Conservation (phyloP, 1,140 invertebrate genomes). For the Cydia strobilella region DNA sequence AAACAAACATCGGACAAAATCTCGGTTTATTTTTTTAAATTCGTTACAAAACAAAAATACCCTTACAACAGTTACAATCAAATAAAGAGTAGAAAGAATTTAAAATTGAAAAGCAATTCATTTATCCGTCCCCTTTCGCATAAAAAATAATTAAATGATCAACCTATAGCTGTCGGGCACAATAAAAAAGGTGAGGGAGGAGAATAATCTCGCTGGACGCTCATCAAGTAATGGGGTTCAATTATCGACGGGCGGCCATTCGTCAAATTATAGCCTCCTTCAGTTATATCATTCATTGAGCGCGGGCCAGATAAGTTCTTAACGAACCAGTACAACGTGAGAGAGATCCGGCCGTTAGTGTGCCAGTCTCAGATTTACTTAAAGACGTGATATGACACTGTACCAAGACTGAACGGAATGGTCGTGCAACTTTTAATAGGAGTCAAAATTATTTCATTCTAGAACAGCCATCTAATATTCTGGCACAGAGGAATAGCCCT, state of each 20-base stretch:
- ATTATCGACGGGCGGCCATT: neutral
- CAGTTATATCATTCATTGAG: neutral
- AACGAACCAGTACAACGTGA: too few species aligned
- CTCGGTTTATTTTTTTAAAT: neutral
- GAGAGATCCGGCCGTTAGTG: too few species aligned
- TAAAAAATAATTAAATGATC: conserved; percentile 29
- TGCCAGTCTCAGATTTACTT: too few species aligned
- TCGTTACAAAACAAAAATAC: neutral
- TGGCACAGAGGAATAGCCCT: too few species aligned
- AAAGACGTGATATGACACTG: too few species aligned
- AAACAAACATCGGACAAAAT: too few species aligned
- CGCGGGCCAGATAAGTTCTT: too few species aligned
- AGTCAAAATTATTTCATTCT: too few species aligned
- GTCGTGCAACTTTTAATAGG: too few species aligned
- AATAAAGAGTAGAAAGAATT: neutral
- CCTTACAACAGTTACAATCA: neutral
- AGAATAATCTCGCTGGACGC: conserved; percentile 9
- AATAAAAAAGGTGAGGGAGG: conserved; percentile 18
- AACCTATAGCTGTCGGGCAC: conserved; percentile 15
- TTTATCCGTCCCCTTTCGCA: neutral
- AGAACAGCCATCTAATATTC: too few species aligned
- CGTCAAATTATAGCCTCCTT: conserved; percentile 6
- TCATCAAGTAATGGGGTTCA: conserved; percentile 29
- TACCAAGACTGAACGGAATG: too few species aligned
- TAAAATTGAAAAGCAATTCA: conserved; percentile 3